These are phyloP conservation scores for Limnephilus auricula DNA, from an alignment of 2,888 invertebrate species.

Conservation along the genomic window DNA sequence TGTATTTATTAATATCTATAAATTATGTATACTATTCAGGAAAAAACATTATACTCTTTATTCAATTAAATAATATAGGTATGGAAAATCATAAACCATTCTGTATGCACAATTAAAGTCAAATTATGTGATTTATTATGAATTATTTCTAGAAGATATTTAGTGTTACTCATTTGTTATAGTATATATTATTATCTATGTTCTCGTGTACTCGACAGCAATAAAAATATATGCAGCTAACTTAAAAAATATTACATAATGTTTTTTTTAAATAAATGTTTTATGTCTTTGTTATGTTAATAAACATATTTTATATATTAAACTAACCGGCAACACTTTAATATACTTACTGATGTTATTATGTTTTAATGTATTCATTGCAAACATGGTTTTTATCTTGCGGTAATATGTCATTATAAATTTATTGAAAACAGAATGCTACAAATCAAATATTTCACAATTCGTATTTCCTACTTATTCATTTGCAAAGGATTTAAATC, in stretches of 20 bases:
- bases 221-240: slow-evolving; percentile 25
- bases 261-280: slow-evolving; percentile 20
- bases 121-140: slow-evolving; percentile 41
- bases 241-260: neutral
- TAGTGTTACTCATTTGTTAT: slow-evolving; percentile 21
- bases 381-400: slow-evolving; percentile 44
- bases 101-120: slow-evolving; percentile 39
- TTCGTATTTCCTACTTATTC: neutral
- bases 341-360: neutral
- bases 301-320: neutral
- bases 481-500: neutral
- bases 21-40: slow-evolving; percentile 20
- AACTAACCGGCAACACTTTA: neutral
- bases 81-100: slow-evolving; percentile 31
- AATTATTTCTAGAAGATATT: slow-evolving; percentile 44
- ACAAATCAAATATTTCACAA: neutral
- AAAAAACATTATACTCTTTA: slow-evolving; percentile 24
- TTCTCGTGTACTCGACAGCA: slow-evolving; percentile 42
- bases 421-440: slow-evolving; percentile 44
- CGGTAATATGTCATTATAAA: slow-evolving; percentile 9
- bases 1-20: slow-evolving; percentile 10
- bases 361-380: slow-evolving; percentile 18
- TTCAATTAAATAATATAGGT: slow-evolving; percentile 7
- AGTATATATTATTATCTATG: neutral
- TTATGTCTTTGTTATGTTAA: slow-evolving; percentile 4